Conservation (phyloP, 2,888 invertebrate genomes). For the Trissolcus japonicus region DNA sequence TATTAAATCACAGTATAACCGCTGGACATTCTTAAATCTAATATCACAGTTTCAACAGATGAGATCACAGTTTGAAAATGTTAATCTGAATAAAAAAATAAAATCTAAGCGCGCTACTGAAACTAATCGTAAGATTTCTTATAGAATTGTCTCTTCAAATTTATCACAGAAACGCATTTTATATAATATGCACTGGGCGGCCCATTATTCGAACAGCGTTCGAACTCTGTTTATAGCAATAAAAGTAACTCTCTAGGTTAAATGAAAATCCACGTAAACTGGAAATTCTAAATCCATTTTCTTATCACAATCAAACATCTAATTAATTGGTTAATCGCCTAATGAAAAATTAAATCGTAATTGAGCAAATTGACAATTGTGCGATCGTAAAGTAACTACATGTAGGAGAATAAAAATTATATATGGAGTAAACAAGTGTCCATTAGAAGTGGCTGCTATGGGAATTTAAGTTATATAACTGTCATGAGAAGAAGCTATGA, state of each 20-base stretch:
- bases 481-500: constrained; percentile 3
- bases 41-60: constrained; percentile 54
- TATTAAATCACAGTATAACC: constrained; percentile 46
- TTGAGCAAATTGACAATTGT: constrained; percentile 18
- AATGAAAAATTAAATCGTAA: background rate
- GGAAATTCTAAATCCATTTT: constrained; percentile 4
- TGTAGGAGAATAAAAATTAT: background rate
- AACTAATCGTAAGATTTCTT: background rate
- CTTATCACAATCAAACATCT: background rate
- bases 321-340: background rate
- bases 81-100: constrained; percentile 5
- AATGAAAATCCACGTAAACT: constrained; percentile 27
- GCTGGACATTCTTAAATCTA: constrained; percentile 16
- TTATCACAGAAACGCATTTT: constrained; percentile 52
- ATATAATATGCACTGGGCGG: constrained; percentile 59
- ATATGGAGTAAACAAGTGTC: background rate
- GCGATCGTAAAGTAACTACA: constrained; percentile 13
- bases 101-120: constrained; percentile 1
- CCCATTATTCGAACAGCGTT: constrained; percentile 51
- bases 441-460: background rate
- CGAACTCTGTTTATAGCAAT: constrained; percentile 40
- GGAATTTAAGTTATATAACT: background rate
- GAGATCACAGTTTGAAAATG: constrained; percentile 55
- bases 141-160: constrained; percentile 8
- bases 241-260: constrained; percentile 10